Evolutionary conservation across 2,888 invertebrate species (phyloP).

Genomic region (Tenthredo scrophulariae): DNA sequence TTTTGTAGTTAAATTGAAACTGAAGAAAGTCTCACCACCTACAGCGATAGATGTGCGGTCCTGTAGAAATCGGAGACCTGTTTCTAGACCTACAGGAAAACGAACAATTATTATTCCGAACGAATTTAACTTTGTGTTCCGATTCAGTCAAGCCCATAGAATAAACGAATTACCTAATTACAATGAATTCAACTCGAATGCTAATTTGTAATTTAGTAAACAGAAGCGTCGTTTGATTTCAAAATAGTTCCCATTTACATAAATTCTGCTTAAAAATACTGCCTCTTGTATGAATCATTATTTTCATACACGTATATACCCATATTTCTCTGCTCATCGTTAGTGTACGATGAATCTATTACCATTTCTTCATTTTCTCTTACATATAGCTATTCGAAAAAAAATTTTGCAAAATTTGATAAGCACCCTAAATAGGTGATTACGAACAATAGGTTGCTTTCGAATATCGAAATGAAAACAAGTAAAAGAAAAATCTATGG

Average conservation of each 20-base stretch:
- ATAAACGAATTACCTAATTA: constrained; percentile 41
- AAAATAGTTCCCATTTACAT: neutral
- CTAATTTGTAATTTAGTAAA: constrained; percentile 36
- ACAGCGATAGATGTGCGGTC: neutral
- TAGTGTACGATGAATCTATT: neutral
- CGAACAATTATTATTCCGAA: constrained; percentile 31
- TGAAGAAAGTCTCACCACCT: neutral
- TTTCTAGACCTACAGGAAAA: neutral
- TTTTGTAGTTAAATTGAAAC: neutral
- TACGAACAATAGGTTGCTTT: too few relatives aligned
- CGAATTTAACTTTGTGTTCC: constrained; percentile 18
- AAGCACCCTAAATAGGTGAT: neutral
- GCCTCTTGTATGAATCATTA: neutral
- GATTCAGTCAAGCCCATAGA: neutral
- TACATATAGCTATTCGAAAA: neutral
- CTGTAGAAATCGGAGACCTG: neutral
- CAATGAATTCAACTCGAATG: constrained; percentile 33
- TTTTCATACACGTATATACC: neutral
- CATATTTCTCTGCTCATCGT: neutral
- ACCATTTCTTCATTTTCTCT: neutral
- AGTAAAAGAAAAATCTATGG: neutral
- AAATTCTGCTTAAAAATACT: neutral
- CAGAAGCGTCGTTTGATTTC: constrained; percentile 36
- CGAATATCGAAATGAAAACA: neutral
- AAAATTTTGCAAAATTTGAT: neutral